Conservation (phyloP, 2,797 vertebrate genomes). For the Sebastes cheni region DNA sequence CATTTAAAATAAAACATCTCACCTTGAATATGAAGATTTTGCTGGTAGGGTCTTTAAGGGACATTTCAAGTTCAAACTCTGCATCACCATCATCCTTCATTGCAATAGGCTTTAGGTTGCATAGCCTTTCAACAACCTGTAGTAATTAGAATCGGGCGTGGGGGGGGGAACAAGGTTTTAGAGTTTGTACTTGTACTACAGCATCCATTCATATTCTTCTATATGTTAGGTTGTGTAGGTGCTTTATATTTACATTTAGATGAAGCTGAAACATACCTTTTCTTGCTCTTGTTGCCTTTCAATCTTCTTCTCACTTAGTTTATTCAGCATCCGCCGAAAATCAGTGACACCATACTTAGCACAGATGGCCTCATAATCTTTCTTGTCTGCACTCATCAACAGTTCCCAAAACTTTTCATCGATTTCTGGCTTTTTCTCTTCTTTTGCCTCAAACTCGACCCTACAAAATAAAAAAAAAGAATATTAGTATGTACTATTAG, state of each 20-base stretch:
- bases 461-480: constrained; percentile 38
- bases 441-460: constrained; percentile 48
- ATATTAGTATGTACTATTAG: background rate
- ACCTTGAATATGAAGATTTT: constrained; percentile 92
- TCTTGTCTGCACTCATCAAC: constrained; percentile 86
- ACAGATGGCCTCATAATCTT: constrained; percentile 90
- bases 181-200: background rate
- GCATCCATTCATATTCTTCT: background rate
- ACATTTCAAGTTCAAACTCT: constrained; percentile 88
- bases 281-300: constrained; percentile 81
- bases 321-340: constrained; percentile 89
- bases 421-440: constrained; percentile 68
- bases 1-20: constrained; percentile 3
- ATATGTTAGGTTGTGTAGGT: background rate
- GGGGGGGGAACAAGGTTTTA: background rate
- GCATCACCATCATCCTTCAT: constrained; percentile 81
- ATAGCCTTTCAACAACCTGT: constrained; percentile 82
- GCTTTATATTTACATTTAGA: background rate
- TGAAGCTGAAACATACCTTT: constrained; percentile 70
- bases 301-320: constrained; percentile 84
- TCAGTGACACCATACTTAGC: constrained; percentile 86
- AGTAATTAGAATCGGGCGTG: background rate
- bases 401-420: constrained; percentile 89
- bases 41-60: constrained; percentile 82
- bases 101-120: constrained; percentile 84